These are phyloP conservation scores for Thaumatotibia leucotreta DNA, from an alignment of 1,140 invertebrate genomes.

Conservation along the genomic window DNA sequence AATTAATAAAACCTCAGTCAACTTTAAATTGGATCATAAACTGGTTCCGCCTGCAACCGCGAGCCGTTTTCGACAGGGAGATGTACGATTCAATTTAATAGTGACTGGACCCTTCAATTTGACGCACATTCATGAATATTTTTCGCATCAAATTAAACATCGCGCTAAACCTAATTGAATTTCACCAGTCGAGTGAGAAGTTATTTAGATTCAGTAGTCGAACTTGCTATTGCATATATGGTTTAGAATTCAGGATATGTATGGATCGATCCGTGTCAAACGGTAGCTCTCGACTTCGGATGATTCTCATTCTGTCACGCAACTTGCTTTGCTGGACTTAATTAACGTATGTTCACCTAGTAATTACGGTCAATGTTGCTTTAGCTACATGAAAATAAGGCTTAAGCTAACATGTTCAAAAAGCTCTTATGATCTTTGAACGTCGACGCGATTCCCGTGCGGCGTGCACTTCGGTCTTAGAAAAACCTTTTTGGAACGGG, in stretches of 20 bases:
- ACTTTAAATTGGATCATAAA: slow-evolving; percentile 15
- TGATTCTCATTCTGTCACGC: slow-evolving; percentile 42
- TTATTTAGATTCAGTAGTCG: not conserved
- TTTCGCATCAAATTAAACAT: slow-evolving; percentile 4
- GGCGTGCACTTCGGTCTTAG: not conserved
- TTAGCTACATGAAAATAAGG: not conserved
- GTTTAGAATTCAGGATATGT: slow-evolving; percentile 2
- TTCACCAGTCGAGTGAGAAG: not conserved
- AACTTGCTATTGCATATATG: not conserved
- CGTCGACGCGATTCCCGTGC: not conserved
- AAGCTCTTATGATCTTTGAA: not conserved
- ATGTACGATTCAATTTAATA: slow-evolving; percentile 28
- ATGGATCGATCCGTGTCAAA: slow-evolving; percentile 32
- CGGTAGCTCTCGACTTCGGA: slow-evolving; percentile 36
- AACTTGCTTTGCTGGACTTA: not conserved
- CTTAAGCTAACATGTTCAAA: not conserved
- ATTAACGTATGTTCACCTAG: slow-evolving; percentile 3
- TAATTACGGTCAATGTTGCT: not conserved
- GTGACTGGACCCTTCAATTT: not conserved
- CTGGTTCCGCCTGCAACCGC: not conserved
- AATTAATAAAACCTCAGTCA: slow-evolving; percentile 10
- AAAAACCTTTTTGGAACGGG: not conserved
- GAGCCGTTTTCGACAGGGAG: slow-evolving; percentile 16
- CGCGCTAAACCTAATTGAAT: not conserved
- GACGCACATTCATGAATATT: not conserved